Conservation (phyloP, 2,113 vertebrate genomes). For the Poeciliopsis retropinna region DNA sequence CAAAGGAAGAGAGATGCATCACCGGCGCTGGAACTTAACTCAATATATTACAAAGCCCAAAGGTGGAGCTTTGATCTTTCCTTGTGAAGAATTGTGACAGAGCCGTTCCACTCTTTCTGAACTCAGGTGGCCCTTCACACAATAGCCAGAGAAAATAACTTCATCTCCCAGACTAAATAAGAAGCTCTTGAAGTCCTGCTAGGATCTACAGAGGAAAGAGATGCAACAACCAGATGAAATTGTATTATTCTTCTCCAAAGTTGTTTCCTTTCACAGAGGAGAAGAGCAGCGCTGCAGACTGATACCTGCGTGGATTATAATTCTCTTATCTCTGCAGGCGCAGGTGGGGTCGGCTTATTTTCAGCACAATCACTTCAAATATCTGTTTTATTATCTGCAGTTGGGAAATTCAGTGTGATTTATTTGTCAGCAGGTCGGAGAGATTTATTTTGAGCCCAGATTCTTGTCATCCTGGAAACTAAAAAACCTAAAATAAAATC, state of each 20-base stretch:
- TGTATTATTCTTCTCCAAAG: slow-evolving; percentile 35
- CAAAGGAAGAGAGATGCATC: slow-evolving; percentile 38
- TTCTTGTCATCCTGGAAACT: slow-evolving; percentile 26
- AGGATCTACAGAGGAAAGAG: slow-evolving; percentile 34
- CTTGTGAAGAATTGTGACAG: slow-evolving; percentile 33
- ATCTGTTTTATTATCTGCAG: slow-evolving; percentile 56
- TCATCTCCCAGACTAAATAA: slow-evolving; percentile 40
- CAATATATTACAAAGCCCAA: slow-evolving; percentile 60
- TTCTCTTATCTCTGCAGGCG: slow-evolving; percentile 57
- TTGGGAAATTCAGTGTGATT: slow-evolving; percentile 51
- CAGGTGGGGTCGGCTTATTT: slow-evolving; percentile 56
- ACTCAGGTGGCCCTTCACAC: slow-evolving; percentile 41
- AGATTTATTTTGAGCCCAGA: slow-evolving; percentile 27
- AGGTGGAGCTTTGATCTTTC: slow-evolving; percentile 68
- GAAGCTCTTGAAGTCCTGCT: slow-evolving; percentile 43
- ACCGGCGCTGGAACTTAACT: slow-evolving; percentile 47
- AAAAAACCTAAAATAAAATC: slow-evolving; percentile 1
- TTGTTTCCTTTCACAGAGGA: slow-evolving; percentile 43
- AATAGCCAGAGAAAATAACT: slow-evolving; percentile 42
- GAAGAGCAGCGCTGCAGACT: slow-evolving; percentile 30
- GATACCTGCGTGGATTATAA: slow-evolving; percentile 38
- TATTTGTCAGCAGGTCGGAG: slow-evolving; percentile 50
- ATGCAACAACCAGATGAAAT: slow-evolving; percentile 46
- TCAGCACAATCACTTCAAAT: slow-evolving; percentile 51
- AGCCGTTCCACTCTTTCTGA: slow-evolving; percentile 16